Evolutionary conservation across 2,113 vertebrate species (phyloP).

Genomic region (Anolis sagrei): DNA sequence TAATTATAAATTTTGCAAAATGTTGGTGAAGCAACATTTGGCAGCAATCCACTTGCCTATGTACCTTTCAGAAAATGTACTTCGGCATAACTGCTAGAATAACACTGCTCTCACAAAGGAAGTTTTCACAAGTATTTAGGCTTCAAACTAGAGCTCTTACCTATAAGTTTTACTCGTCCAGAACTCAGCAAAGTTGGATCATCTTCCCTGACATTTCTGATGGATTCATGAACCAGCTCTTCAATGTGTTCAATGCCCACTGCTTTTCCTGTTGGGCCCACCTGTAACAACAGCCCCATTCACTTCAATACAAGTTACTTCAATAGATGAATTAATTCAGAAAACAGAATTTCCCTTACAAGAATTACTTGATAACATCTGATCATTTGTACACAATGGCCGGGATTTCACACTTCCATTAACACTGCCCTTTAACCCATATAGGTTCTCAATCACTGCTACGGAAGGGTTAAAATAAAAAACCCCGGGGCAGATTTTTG

Average conservation of each 20-base stretch:
- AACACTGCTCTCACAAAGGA: not conserved
- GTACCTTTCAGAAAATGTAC: fast-evolving
- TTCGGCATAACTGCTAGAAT: not conserved
- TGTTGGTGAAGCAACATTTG: not conserved
- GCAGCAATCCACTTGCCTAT: not conserved
- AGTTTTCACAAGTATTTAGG: fast-evolving
- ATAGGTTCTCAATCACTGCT: not conserved
- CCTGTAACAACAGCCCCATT: conserved; percentile 64
- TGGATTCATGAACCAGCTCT: conserved; percentile 82
- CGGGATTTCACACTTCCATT: not conserved
- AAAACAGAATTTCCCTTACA: not conserved
- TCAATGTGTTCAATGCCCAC: conserved; percentile 90
- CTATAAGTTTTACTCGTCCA: conserved; percentile 81
- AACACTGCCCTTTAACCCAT: not conserved
- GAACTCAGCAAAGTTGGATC: conserved; percentile 83
- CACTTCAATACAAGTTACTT: fast-evolving
- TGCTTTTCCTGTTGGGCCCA: conserved; percentile 83
- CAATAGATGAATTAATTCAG: not conserved
- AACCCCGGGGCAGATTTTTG: not conserved
- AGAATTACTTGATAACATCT: not conserved
- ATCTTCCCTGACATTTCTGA: conserved; percentile 83
- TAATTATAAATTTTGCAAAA: not conserved
- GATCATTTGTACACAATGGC: not conserved
- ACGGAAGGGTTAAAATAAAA: too few species aligned
- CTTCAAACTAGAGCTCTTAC: conserved; percentile 68